Evolutionary conservation across 2,797 vertebrate species (phyloP), one percentile per base, ranked within the genome.

Genomic region (Alfaro cultratus): DNA sequence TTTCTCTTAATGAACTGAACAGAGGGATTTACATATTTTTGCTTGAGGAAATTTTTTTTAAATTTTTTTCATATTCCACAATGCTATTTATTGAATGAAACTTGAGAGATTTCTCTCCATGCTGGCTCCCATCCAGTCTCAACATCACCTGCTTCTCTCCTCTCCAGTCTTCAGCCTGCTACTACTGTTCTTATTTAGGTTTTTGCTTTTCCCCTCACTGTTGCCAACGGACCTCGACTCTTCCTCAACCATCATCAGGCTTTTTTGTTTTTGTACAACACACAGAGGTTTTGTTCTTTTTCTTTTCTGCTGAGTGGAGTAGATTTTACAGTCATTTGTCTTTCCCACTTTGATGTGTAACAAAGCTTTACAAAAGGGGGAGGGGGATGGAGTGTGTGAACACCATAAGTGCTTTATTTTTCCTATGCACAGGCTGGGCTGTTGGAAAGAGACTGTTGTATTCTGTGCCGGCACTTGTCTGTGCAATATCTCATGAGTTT

Each of bases 391-490:
- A 95, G 96, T 97, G 97, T 97, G 97, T 96, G 92, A 96, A 97
- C 97, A 98, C 98, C 99, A 95, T 96, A 99, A 99, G 98, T 99
- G 99, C 99, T 99, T 99, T 99, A 99, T 67, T 96, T 96, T 96
- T 97, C 97, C 98, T 99, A 98, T 99, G 98, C 97, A 99, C 97
- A 97, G 98, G 96, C 97, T 97, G 96, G 92, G 96, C 97, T 96
- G 96, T 97, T 95, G 91, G 97, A 97, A 96, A 97, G 97, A 96
- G 97, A 94, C 94, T 94, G 94, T 94, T 94, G 95, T 97, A 96
- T 98, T 97, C 96, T 97, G 96, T 96, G 96, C 96, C 93, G 94
- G 96, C 95, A 95, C 96, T 96, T 92, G 96, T 97, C 97, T 98
- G 97, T 98, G 97, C 97, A 97, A 96, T 97, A 97, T 90, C 84